phyloP scores from a whole-genome alignment of 2,797 vertebrate species.

The Falco concolor region DNA sequence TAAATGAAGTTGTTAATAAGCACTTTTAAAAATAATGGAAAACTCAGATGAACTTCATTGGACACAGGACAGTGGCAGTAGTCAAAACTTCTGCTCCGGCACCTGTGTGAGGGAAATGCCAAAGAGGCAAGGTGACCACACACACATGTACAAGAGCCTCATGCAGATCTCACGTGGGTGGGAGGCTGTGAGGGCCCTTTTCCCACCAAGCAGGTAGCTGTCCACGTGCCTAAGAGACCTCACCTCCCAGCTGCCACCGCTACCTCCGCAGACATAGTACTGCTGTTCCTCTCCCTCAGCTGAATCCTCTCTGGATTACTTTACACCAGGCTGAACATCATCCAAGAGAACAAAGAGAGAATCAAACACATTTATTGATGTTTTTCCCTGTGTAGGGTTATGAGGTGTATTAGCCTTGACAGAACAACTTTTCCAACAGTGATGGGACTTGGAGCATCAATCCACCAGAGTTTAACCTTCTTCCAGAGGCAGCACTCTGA shows the following conservation, averaged over 20 bases:
- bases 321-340: background rate
- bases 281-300: background rate
- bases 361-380: background rate
- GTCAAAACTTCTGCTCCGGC: background rate
- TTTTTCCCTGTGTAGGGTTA: background rate
- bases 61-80: background rate
- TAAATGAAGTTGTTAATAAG: background rate
- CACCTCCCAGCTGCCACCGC: background rate
- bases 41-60: background rate
- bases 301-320: background rate
- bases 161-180: accelerated
- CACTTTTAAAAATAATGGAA: background rate
- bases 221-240: background rate
- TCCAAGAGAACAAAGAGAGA: background rate
- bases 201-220: accelerated
- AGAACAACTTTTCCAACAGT: background rate
- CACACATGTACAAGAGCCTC: accelerated
- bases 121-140: background rate
- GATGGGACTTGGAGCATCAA: background rate
- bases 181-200: background rate
- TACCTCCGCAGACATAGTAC: background rate
- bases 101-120: background rate
- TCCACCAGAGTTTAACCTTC: background rate
- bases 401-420: background rate
- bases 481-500: background rate